Evolutionary conservation across 64 coral and sea anemone species (phyloP).

Genomic region (Pachyseris speciosa): DNA sequence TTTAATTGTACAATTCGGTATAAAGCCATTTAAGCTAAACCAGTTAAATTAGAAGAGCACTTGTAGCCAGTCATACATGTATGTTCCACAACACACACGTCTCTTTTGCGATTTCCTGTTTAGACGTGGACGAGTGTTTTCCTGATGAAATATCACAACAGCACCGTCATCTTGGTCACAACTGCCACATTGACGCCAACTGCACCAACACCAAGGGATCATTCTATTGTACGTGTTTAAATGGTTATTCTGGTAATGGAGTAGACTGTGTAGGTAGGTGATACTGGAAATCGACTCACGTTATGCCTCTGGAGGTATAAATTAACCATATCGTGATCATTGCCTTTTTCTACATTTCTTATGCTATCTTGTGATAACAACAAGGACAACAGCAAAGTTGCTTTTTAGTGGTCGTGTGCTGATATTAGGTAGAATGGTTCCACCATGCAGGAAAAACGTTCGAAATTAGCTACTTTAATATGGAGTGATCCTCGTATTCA

Average conservation of each 20-base stretch:
- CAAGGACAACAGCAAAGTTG: no score
- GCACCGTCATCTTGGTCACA: slow-evolving; percentile 32
- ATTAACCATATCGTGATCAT: background rate
- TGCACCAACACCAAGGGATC: slow-evolving; percentile 50
- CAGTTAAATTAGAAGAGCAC: no score
- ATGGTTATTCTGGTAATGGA: slow-evolving; percentile 54
- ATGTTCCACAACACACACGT: background rate
- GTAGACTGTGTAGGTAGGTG: slow-evolving; percentile 39
- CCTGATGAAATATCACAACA: slow-evolving; percentile 11
- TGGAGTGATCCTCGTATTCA: no score
- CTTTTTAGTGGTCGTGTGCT: no score
- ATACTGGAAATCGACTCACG: no score
- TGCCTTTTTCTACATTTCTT: no score
- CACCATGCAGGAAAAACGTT: no score
- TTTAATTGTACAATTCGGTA: no score
- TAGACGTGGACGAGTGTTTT: slow-evolving; percentile 61
- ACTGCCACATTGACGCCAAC: slow-evolving; percentile 63
- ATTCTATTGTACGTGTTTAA: slow-evolving; percentile 34
- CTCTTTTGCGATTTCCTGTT: background rate
- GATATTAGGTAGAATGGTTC: no score
- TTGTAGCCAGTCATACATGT: background rate
- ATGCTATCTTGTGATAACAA: no score
- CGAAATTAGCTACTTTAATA: no score
- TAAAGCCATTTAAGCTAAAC: no score
- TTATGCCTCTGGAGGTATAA: background rate